Base-by-base conservation (phyloP, 2,113 vertebrate species). In the Anser cygnoides region DNA sequence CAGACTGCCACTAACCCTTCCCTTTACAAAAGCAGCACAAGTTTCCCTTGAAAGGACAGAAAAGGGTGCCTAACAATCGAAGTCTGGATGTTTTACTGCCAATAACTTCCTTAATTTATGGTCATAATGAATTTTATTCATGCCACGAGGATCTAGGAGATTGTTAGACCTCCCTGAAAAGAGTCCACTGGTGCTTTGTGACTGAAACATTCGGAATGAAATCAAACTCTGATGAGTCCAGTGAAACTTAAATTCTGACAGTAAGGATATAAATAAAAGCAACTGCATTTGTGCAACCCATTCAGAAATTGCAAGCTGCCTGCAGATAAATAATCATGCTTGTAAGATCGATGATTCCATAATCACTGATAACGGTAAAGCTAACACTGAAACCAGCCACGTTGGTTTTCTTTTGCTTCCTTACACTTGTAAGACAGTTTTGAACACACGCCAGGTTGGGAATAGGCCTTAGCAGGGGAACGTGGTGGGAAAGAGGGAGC, bases 21-120 rank as follows among this genome's bases (percentile, higher is more conserved):
- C 68, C 35, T 55, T 93, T 68, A 46, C 44, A 72, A 83, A 90
- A 79, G 33, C 70, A 76, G 66, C 2, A 1, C 39, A 70, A 21
- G 18, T 76, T 89, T 96, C 68, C 59, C 80, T 66, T 80, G 80
- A 33, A 95, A 95, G 76, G 54, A 58, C 23, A 49, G 72, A 70
- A 62, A 19, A 75, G 46, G 46, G 50, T 37, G 22, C 29, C 14
- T 83, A 49, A 20, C 9, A 52, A 7, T 23, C 35, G 14, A 70
- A 73, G 33, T 39, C 82, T 87, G 43, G 44, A 18, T 90, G 58
- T 54, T 93, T 88, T 90, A 83, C 63, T 95, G 79, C 66, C 67
- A 9, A 7, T 54, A 46, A 31, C 39, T 84, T 73, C 41, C 54
- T 74, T 70, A 63, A 88, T 93, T 88, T 83, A 86, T 70, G 71